Conservation (phyloP, 2,888 invertebrate genomes). For the Teinopalpus imperialis region DNA sequence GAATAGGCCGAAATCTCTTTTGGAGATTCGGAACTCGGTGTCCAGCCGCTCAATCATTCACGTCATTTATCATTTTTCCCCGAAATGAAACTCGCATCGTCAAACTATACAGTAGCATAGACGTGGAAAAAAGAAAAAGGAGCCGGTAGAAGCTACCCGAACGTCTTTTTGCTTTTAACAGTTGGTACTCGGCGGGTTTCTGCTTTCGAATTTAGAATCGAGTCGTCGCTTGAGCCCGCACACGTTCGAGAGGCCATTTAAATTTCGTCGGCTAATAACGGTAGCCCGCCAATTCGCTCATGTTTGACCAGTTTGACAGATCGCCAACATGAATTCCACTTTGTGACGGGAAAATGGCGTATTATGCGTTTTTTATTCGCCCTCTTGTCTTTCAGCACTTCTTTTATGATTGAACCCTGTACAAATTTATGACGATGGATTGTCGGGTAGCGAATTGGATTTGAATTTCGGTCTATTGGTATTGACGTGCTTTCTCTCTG, state of each 20-base stretch:
- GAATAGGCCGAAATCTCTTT: slow-evolving; percentile 60
- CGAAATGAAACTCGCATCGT: slow-evolving; percentile 66
- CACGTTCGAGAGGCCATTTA: slow-evolving; percentile 43
- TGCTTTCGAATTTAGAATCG: slow-evolving; percentile 47
- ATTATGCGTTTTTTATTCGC: slow-evolving; percentile 74
- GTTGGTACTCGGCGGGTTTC: slow-evolving; percentile 53
- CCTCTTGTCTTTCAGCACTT: slow-evolving; percentile 77
- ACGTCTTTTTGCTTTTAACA: slow-evolving; percentile 72
- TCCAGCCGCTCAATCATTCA: slow-evolving; percentile 75
- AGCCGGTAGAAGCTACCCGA: slow-evolving; percentile 64
- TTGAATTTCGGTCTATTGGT: slow-evolving; percentile 43
- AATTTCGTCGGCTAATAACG: slow-evolving; percentile 58
- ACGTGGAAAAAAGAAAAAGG: slow-evolving; percentile 66
- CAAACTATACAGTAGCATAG: slow-evolving; percentile 71
- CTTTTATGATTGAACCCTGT: slow-evolving; percentile 73
- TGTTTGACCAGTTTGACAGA: slow-evolving; percentile 80
- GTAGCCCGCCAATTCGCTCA: slow-evolving; percentile 58
- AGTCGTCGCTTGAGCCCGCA: slow-evolving; percentile 42
- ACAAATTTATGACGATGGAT: slow-evolving; percentile 59
- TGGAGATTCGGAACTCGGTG: slow-evolving; percentile 53
- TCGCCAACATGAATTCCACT: slow-evolving; percentile 75
- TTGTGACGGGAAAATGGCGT: slow-evolving; percentile 75
- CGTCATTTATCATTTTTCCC: slow-evolving; percentile 73
- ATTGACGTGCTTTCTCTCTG: slow-evolving; percentile 38
- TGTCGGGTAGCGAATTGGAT: slow-evolving; percentile 65